Conservation (phyloP, 1,140 invertebrate species). For the Acromyrmex echinatior region DNA sequence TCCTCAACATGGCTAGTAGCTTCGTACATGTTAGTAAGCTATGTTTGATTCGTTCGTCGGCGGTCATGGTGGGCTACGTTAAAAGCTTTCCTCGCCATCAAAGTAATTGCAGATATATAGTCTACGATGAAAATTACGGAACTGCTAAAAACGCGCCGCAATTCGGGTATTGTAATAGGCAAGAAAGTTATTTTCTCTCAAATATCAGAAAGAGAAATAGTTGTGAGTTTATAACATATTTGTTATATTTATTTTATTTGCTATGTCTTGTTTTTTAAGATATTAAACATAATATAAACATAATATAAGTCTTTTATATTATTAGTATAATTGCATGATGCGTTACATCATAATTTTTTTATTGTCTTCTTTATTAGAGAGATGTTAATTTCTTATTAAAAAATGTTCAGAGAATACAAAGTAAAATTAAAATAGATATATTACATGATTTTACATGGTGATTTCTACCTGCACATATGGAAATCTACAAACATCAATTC, state of each 20-base stretch:
- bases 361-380: not conserved
- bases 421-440: not conserved
- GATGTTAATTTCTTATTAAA: not conserved
- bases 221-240: not conserved
- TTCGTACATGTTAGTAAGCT: constrained; percentile 65
- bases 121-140: constrained; percentile 74
- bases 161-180: constrained; percentile 80
- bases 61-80: constrained; percentile 73
- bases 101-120: constrained; percentile 81
- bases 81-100: constrained; percentile 81
- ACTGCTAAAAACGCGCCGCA: constrained; percentile 75
- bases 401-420: not conserved
- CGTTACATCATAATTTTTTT: not conserved
- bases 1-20: constrained; percentile 71
- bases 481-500: too few relatives aligned
- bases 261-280: not conserved
- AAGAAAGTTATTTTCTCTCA: not conserved
- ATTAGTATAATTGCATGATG: not conserved
- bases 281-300: not conserved
- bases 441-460: too few relatives aligned
- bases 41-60: constrained; percentile 73
- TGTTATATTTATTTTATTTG: constrained; percentile 12
- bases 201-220: not conserved
- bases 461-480: too few relatives aligned
- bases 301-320: not conserved